phyloP scores from a whole-genome alignment of 2,888 invertebrate species.

The Helleia helle region DNA sequence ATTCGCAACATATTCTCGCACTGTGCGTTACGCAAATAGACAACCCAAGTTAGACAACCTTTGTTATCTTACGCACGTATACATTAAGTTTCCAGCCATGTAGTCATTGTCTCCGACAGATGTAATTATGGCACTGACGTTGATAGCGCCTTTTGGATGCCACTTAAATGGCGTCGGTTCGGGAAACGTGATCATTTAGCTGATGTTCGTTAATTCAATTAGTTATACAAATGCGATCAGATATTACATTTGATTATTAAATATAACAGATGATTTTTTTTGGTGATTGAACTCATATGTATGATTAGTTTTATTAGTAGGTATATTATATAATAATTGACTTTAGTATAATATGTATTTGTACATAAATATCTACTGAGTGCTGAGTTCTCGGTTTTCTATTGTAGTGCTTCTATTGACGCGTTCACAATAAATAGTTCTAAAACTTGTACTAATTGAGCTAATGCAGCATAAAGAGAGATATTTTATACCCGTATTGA shows the following conservation, averaged over 20 bases:
- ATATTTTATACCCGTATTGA: no score
- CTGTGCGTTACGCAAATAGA: neutral
- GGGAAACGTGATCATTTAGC: conserved; percentile 8
- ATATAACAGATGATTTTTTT: neutral
- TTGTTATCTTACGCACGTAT: conserved; percentile 5
- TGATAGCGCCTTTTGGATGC: conserved; percentile 11
- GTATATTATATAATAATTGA: no score
- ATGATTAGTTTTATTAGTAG: no score
- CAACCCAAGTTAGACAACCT: neutral
- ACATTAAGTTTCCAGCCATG: conserved; percentile 1
- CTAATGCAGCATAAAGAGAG: no score
- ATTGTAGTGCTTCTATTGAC: no score
- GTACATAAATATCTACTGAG: no score
- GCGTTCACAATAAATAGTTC: no score
- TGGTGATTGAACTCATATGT: neutral
- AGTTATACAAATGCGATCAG: conserved; percentile 3
- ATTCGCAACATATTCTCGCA: no score
- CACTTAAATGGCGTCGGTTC: conserved; percentile 8
- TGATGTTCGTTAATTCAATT: conserved; percentile 5
- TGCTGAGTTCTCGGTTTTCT: no score
- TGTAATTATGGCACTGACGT: conserved; percentile 12
- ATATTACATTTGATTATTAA: neutral
- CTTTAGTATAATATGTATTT: no score
- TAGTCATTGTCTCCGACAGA: conserved; percentile 5
- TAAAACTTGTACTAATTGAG: no score